Evolutionary conservation across 2,113 vertebrate genomes (phyloP), one percentile per base, ranked within the genome.

Genomic region (Percina caprodes): DNA sequence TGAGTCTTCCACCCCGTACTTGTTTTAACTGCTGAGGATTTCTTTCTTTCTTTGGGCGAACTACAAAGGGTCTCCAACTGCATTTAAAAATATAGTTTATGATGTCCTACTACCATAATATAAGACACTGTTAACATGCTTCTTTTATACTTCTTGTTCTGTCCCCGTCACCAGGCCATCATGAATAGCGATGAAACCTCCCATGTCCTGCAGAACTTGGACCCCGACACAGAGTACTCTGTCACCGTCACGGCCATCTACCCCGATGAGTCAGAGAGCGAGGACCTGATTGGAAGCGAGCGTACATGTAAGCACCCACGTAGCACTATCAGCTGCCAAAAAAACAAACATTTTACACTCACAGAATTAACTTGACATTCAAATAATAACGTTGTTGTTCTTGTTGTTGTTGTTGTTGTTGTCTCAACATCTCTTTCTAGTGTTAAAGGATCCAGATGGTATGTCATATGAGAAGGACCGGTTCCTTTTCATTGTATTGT

Each of bases 181-280:
- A 80, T 98, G 91, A 95, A 89, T 84, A 96, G 88, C 18, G 96
- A 98, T 11, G 96, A 97, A 26, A 98, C 95, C 21, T 91, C 90
- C 59, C 60, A 96, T 45, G 74, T 97, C 52, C 94, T 99, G 91
- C 89, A 95, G 58, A 94, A 97, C 87, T 69, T 99, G 94, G 96
- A 96, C 65, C 95, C 96, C 1, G 96, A 98, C 87, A 97, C 97
- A 0, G 87, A 94, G 1, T 99, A 99, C 84, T 91, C 95, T 1
- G 91, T 99, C 72, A 97, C 96, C 0, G 90, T 99, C 42, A 98
- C 98, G 2, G 98, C 97, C 83, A 98, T 99, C 90, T 99, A 99
- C 90, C 98, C 97, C 0, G 98, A 99, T 82, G 98, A 99, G 79
- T 97, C 97, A 0, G 98, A 99, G 91, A 99, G 98, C 1, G 97